These are phyloP conservation scores for Microctonus hyperodae DNA, from an alignment of 2,888 invertebrate species.

Conservation along the genomic window DNA sequence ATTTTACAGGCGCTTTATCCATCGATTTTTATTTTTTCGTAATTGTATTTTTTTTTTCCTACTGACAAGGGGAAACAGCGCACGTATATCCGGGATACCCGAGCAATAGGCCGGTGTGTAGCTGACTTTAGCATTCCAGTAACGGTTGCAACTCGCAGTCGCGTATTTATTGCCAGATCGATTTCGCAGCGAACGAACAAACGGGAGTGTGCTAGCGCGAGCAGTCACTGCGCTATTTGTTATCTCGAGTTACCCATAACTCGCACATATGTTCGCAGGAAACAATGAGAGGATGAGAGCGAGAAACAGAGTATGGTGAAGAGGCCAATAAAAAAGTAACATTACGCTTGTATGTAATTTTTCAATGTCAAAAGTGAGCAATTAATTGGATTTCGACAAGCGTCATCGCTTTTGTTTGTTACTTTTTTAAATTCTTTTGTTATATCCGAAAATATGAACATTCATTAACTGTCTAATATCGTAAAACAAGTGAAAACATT, in stretches of 20 bases:
- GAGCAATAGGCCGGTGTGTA: neutral
- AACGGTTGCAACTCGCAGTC: constrained; percentile 2
- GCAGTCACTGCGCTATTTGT: neutral
- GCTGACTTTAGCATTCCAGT: neutral
- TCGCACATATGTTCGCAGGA: neutral
- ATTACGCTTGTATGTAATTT: neutral
- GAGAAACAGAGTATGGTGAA: neutral
- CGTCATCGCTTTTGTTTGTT: neutral
- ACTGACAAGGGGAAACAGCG: neutral
- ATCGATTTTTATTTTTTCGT: neutral
- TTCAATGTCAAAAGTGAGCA: neutral
- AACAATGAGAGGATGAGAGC: neutral
- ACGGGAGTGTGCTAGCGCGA: neutral
- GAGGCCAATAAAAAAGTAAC: no score
- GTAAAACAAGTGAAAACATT: neutral
- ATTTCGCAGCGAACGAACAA: neutral
- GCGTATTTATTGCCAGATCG: constrained; percentile 1
- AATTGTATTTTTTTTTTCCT: neutral
- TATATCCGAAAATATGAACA: neutral
- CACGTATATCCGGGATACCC: neutral
- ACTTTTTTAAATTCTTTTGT: neutral
- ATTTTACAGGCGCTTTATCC: neutral
- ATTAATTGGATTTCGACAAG: neutral
- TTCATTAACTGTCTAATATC: neutral
- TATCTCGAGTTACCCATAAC: constrained; percentile 4